Evolutionary conservation across 2,113 vertebrate species (phyloP), one percentile per base, ranked within the genome.

Genomic region (Lethenteron camtschaticum): DNA sequence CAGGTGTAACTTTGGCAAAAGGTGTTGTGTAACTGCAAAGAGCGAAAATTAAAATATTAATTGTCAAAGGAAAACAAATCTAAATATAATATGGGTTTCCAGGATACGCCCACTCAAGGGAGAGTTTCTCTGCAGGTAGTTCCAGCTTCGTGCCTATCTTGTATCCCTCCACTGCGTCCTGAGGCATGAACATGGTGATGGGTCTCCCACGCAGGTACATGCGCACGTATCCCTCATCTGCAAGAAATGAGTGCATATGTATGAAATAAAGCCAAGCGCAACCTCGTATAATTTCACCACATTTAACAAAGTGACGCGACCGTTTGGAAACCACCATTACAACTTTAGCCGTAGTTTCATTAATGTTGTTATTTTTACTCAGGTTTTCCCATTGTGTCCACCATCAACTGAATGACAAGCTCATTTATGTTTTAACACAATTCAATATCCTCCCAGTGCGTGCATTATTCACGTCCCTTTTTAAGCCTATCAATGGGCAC

Each of bases 41-140:
- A 18, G 16, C 59, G 16, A 63, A 14, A 14, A 6, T 14, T 14
- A 5, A 5, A 6, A 13, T 8, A 63, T 63, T 14, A 63, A 63
- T 63, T 63, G 59, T 18, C 59, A 8, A 6, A 63, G 16, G 13
- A 63, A 63, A 63, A 63, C 59, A 14, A 63, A 14, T 63, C 13
- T 14, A 63, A 63, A 63, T 63, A 18, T 14, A 63, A 63, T 63
- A 8, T 1, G 10, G n/a, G 20, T 66, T 16, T 66, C n/a, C 80
- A 86, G 86, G 89, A 92, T 92, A 92, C 89, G 86, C 89, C 89
- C 89, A 92, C 73, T 88, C 83, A 72, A 92, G 81, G 68, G 87
- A 87, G 57, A 90, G 80, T 8, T 86, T 83, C 75, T 73, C 76
- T n/a, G 83, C 76, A 0, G 86, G 85, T 58, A 83, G 77, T 24